Conservation (phyloP, 2,113 vertebrate genomes). For the Cariama cristata region DNA sequence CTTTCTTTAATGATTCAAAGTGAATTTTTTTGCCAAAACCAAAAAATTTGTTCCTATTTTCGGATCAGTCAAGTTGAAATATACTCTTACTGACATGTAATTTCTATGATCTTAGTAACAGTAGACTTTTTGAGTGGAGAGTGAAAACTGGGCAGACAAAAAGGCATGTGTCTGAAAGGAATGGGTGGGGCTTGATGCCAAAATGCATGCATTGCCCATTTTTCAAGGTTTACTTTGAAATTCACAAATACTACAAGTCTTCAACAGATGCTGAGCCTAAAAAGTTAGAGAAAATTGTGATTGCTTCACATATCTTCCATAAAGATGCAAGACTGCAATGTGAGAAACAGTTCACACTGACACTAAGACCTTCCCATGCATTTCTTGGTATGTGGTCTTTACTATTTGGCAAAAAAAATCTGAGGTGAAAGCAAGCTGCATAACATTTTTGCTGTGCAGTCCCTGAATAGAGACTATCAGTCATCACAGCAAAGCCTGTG, state of each 20-base stretch:
- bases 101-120: background rate
- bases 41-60: background rate
- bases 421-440: background rate
- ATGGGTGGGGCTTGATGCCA: background rate
- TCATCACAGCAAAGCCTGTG: background rate
- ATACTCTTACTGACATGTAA: background rate
- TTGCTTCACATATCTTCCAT: background rate
- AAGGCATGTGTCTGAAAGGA: background rate
- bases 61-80: background rate
- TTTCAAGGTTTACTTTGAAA: constrained; percentile 5
- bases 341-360: background rate
- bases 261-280: background rate
- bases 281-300: background rate
- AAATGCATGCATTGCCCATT: background rate
- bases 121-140: background rate
- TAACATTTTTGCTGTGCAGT: background rate
- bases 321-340: background rate
- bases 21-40: background rate
- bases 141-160: background rate
- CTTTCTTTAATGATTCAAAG: background rate
- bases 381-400: background rate
- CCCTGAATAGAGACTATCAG: background rate
- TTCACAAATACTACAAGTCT: background rate
- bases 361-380: background rate
- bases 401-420: background rate